A percentile compares a stretch with the other conserved stretches of the same genome.
Evolutionary conservation across 64 coral and sea anemone genomes (phyloP).

Genomic region (Actinia tenebrosa): DNA sequence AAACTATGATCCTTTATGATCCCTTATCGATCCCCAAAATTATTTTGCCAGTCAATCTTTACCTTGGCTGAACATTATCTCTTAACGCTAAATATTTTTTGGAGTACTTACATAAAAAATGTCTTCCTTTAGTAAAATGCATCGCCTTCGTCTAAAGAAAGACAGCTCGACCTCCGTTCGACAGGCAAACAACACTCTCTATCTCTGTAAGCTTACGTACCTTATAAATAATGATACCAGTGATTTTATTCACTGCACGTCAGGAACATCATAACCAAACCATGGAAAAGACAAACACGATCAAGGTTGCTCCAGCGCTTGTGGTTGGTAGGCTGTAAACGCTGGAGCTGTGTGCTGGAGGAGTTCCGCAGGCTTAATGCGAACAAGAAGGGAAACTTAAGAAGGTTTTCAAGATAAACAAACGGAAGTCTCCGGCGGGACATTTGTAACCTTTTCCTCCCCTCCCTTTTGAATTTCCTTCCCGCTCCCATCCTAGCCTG

Average conservation of each 20-base stretch:
- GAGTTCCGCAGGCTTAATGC: neutral
- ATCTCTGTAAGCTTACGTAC: neutral
- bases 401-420: neutral
- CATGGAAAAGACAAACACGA: neutral
- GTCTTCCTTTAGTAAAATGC: no score
- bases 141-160: neutral
- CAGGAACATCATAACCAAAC: neutral
- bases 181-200: neutral
- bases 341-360: neutral
- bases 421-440: neutral
- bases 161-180: neutral
- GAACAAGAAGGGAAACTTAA: neutral
- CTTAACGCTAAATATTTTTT: neutral
- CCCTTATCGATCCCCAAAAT: neutral
- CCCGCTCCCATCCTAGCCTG: no score
- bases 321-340: neutral
- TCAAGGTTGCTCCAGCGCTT: neutral
- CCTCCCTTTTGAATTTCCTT: neutral
- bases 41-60: neutral
- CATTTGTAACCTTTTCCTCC: neutral
- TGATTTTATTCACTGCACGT: neutral
- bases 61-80: no score
- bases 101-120: no score
- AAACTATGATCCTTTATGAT: no score
- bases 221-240: neutral